Conservation (phyloP, 2,797 vertebrate genomes). For the Carapus acus region DNA sequence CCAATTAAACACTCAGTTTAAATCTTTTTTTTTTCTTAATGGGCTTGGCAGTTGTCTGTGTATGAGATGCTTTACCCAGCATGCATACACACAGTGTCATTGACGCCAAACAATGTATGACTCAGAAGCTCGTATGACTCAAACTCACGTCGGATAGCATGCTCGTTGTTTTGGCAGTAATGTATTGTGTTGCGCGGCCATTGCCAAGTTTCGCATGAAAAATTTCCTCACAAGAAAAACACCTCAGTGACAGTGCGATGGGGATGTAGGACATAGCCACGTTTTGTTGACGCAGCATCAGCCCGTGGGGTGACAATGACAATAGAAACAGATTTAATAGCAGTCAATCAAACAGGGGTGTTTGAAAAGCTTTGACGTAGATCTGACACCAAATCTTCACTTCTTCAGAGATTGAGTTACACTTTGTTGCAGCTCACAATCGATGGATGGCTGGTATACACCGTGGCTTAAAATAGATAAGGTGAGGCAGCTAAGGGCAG, state of each 20-base stretch:
- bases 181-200: conserved; percentile 25
- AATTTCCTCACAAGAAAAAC: conserved; percentile 15
- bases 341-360: neutral
- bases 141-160: conserved; percentile 10
- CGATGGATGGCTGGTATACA: neutral
- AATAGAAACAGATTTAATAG: neutral
- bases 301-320: conserved; percentile 4
- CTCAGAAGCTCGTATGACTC: conserved; percentile 36
- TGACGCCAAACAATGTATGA: conserved; percentile 28
- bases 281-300: conserved; percentile 11
- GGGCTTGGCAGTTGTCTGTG: neutral
- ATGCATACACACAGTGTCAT: conserved; percentile 21
- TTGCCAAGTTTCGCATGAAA: conserved; percentile 44
- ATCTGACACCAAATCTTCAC: neutral
- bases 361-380: neutral
- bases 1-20: too few species aligned
- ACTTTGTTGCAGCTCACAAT: neutral
- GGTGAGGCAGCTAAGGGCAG: too few species aligned
- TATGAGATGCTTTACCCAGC: conserved; percentile 1
- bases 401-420: neutral
- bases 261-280: conserved; percentile 12
- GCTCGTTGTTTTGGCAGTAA: conserved; percentile 16
- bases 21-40: neutral
- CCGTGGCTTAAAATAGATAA: too few species aligned
- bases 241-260: conserved; percentile 10